Conservation (phyloP, 1,140 invertebrate genomes). For the Drosophila rufa region DNA sequence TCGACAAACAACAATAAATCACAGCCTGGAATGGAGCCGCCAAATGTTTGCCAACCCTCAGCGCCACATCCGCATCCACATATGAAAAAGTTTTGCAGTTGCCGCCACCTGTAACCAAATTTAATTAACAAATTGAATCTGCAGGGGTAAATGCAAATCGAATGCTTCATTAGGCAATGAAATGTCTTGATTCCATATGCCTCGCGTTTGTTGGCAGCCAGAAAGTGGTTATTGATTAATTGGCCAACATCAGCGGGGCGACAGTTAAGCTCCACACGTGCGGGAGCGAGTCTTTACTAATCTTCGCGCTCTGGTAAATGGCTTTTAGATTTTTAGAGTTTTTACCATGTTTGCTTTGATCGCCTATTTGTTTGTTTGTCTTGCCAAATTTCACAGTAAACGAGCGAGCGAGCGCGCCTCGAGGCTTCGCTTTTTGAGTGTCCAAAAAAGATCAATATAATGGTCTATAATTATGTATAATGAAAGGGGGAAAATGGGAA, state of each 20-base stretch:
- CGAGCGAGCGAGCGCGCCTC: not conserved
- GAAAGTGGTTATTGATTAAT: conserved; percentile 71
- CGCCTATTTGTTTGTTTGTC: conserved; percentile 36
- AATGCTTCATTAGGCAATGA: conserved; percentile 69
- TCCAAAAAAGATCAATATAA: conserved; percentile 52
- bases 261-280: conserved; percentile 30
- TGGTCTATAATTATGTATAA: conserved; percentile 70
- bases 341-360: conserved; percentile 38
- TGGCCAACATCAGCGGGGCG: conserved; percentile 31
- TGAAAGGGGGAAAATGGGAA: conserved; percentile 38
- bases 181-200: conserved; percentile 49
- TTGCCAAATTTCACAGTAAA: conserved; percentile 18
- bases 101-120: conserved; percentile 53
- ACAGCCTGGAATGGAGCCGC: conserved; percentile 25
- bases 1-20: conserved; percentile 82
- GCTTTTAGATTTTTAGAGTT: not conserved
- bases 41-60: conserved; percentile 26
- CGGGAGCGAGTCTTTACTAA: conserved; percentile 10
- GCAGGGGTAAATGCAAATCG: conserved; percentile 53
- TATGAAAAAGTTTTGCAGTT: conserved; percentile 36
- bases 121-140: conserved; percentile 75
- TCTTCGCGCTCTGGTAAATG: conserved; percentile 15
- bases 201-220: conserved; percentile 13
- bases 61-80: conserved; percentile 29
- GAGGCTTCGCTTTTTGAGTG: conserved; percentile 8